phyloP scores from a whole-genome alignment of 92 coral and sea anemone genomes.

The Phenganax subtilis region DNA sequence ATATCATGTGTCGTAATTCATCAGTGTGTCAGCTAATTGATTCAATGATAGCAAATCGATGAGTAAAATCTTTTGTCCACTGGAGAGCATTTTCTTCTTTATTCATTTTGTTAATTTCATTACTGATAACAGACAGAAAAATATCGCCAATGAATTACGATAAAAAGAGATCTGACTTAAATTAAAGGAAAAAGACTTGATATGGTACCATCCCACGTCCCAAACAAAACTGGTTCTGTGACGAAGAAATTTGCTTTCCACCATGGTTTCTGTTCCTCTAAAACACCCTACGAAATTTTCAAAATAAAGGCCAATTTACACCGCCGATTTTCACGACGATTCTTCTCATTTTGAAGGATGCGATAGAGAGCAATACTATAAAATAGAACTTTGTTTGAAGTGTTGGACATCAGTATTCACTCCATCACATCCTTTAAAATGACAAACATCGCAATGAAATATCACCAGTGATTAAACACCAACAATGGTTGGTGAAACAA shows the following conservation, averaged over 20 bases:
- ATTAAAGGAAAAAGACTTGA: too few species aligned
- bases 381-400: too few species aligned
- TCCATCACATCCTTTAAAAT: background rate
- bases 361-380: background rate
- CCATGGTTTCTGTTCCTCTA: constrained; percentile 73
- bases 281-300: background rate
- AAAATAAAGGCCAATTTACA: too few species aligned
- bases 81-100: too few species aligned
- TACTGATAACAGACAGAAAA: too few species aligned
- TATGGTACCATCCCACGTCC: constrained; percentile 91
- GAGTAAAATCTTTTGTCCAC: too few species aligned
- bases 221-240: constrained; percentile 86
- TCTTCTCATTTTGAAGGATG: background rate
- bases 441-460: background rate
- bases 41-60: background rate
- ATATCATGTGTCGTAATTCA: background rate
- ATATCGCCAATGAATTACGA: too few species aligned
- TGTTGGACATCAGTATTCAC: background rate
- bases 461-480: background rate
- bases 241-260: constrained; percentile 99
- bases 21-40: background rate
- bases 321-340: too few species aligned
- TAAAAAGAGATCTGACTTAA: too few species aligned
- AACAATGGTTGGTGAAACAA: background rate
- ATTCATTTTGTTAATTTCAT: too few species aligned